A percentile compares a stretch with the other conserved stretches of the same genome.
Evolutionary conservation across 2,113 vertebrate genomes (phyloP).

Genomic region (Montifringilla adamsi): DNA sequence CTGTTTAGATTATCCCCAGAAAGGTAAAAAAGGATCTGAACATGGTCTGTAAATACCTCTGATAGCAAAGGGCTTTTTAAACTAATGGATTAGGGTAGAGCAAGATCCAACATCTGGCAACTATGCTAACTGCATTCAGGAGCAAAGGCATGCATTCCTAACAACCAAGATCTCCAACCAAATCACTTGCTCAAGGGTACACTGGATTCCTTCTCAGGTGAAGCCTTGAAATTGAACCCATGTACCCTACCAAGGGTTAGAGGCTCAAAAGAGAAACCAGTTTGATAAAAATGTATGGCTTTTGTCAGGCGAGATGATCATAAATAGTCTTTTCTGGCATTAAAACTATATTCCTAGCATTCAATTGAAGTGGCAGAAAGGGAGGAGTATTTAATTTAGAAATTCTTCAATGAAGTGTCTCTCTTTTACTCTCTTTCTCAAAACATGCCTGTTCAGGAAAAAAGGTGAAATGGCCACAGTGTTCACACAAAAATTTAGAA

Average conservation of each 20-base stretch:
- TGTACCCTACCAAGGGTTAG: background rate
- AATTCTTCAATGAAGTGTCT: background rate
- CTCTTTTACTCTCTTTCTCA: background rate
- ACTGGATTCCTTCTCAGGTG: background rate
- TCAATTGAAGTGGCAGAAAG: background rate
- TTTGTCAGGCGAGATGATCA: background rate
- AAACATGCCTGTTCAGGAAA: background rate
- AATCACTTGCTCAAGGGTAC: conserved; percentile 21
- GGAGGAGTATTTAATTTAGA: background rate
- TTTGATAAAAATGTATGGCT: background rate
- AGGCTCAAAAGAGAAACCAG: background rate
- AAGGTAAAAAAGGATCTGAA: conserved; percentile 9
- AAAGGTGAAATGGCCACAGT: background rate
- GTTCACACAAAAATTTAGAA: background rate
- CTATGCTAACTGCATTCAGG: background rate
- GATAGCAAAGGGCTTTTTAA: conserved; percentile 27
- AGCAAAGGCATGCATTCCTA: background rate
- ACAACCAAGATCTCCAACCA: background rate
- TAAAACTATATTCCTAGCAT: background rate
- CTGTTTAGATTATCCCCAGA: conserved; percentile 1
- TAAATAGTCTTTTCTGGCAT: background rate
- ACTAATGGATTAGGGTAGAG: background rate
- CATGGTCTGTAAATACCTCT: conserved; percentile 2
- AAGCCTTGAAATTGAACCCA: conserved; percentile 21
- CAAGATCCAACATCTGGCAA: conserved; percentile 14